Conservation (phyloP, 2,113 vertebrate species). For the Tautogolabrus adspersus region DNA sequence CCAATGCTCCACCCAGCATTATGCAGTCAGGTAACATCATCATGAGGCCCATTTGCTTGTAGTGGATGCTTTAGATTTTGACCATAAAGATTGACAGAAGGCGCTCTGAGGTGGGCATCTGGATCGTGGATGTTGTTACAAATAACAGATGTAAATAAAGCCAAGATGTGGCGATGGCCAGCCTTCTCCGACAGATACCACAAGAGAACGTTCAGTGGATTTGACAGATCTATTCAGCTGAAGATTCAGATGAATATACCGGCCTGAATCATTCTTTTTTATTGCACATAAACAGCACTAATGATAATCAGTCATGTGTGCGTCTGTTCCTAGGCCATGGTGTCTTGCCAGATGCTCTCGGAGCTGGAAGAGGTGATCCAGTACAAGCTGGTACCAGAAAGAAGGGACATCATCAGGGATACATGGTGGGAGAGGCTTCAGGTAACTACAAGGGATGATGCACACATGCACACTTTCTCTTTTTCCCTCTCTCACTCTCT, state of each 20-base stretch:
- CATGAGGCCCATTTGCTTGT: no score
- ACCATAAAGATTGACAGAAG: neutral
- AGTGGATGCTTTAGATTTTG: no score
- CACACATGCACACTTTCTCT: neutral
- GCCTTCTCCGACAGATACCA: conserved; percentile 4
- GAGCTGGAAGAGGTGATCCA: conserved; percentile 99
- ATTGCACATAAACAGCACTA: conserved; percentile 1
- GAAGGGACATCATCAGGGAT: conserved; percentile 97
- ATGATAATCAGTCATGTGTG: neutral
- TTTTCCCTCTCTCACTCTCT: neutral
- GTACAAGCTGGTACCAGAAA: conserved; percentile 98
- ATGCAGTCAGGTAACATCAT: no score
- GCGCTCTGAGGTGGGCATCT: neutral
- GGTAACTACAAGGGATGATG: conserved; percentile 81
- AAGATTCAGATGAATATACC: conserved; percentile 1
- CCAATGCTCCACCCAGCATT: neutral
- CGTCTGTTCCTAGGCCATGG: conserved; percentile 90
- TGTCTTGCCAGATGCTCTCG: conserved; percentile 98
- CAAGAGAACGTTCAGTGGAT: neutral
- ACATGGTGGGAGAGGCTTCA: conserved; percentile 99
- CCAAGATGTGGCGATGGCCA: neutral
- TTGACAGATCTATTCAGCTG: neutral
- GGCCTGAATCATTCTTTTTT: neutral
- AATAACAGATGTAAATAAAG: neutral
- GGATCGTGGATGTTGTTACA: neutral